Conservation (phyloP, 2,888 invertebrate species). For the Lordiphosa andalusiaca region DNA sequence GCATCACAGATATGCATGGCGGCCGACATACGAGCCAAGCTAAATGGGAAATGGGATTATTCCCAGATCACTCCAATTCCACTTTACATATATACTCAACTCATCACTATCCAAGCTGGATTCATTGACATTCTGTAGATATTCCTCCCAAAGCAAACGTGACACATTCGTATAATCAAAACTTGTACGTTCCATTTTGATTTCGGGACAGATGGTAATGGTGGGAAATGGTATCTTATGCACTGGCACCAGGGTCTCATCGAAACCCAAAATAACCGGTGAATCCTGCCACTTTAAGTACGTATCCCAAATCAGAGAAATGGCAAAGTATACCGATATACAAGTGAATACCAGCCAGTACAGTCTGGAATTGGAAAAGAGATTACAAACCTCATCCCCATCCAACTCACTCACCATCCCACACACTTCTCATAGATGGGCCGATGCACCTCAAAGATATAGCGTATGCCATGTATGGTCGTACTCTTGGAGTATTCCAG, state of each 20-base stretch:
- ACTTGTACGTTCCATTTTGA: conserved; percentile 74
- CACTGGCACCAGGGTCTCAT: conserved; percentile 77
- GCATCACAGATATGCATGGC: conserved; percentile 77
- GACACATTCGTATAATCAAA: conserved; percentile 75
- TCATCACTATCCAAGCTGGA: conserved; percentile 41
- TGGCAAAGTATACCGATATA: conserved; percentile 74
- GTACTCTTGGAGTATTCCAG: conserved; percentile 77
- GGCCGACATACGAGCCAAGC: conserved; percentile 70
- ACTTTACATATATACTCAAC: conserved; percentile 47
- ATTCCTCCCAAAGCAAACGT: conserved; percentile 52
- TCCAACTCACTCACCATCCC: fast-evolving
- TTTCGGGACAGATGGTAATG: conserved; percentile 78
- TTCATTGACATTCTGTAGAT: conserved; percentile 34
- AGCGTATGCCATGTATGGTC: conserved; percentile 78
- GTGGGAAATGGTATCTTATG: conserved; percentile 78
- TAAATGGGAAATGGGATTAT: conserved; percentile 18
- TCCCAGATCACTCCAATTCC: not conserved
- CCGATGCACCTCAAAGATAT: conserved; percentile 77
- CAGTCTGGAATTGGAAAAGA: conserved; percentile 44
- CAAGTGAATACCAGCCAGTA: conserved; percentile 74
- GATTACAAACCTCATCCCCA: not conserved
- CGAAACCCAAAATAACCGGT: conserved; percentile 77
- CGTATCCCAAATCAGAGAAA: conserved; percentile 75
- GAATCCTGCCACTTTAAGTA: conserved; percentile 76
- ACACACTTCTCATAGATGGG: conserved; percentile 77